Conservation (phyloP, 2,888 invertebrate genomes). For the Miltochrista miniata region DNA sequence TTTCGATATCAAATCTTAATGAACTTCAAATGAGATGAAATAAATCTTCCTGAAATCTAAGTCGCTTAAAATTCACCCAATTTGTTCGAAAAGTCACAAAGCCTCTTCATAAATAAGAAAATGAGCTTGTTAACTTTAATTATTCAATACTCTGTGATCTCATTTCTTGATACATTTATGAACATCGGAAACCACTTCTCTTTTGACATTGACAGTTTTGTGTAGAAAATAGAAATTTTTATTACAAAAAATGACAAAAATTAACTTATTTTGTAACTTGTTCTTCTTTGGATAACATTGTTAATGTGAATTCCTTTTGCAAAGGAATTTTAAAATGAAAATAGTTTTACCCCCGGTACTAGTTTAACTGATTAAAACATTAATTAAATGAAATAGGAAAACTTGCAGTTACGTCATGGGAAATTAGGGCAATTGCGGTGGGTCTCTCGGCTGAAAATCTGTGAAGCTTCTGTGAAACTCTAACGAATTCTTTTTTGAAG, state of each 20-base stretch:
- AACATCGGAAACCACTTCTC: conserved; percentile 36
- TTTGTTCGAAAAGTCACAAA: conserved; percentile 5
- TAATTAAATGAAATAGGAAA: conserved; percentile 57
- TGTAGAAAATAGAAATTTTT: conserved; percentile 27
- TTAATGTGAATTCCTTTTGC: too few species aligned
- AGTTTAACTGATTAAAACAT: conserved; percentile 73
- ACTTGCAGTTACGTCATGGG: conserved; percentile 60
- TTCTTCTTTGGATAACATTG: neutral
- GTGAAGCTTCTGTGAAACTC: conserved; percentile 13
- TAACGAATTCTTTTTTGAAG: conserved; percentile 11
- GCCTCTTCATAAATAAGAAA: conserved; percentile 1
- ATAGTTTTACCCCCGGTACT: conserved; percentile 40
- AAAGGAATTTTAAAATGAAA: conserved; percentile 23
- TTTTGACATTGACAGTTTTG: conserved; percentile 3
- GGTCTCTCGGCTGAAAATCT: conserved; percentile 28
- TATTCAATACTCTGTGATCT: conserved; percentile 15
- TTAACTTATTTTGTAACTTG: conserved; percentile 9
- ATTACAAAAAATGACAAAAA: conserved; percentile 23
- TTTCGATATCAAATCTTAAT: neutral
- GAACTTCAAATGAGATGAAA: neutral
- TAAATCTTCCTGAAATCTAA: neutral
- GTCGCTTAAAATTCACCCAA: conserved; percentile 2
- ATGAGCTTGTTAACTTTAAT: conserved; percentile 9
- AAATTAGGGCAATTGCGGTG: conserved; percentile 54
- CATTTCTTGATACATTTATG: conserved; percentile 17